phyloP scores from a whole-genome alignment of 2,113 vertebrate species.

The Lepus americanus region DNA sequence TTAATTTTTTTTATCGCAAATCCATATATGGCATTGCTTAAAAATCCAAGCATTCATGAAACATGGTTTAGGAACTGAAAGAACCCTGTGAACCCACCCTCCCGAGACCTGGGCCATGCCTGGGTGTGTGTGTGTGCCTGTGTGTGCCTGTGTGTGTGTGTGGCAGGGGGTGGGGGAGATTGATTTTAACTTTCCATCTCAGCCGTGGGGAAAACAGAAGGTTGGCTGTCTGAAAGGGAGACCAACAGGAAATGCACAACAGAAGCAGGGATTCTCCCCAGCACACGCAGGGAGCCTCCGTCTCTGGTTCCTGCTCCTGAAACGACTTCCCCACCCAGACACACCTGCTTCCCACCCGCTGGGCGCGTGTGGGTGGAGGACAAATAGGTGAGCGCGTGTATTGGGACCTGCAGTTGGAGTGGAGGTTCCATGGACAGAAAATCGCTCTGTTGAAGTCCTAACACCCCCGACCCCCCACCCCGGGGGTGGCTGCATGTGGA shows the following conservation, averaged over 20 bases:
- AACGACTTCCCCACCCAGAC: background rate
- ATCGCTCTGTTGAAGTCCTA: background rate
- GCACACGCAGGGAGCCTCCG: background rate
- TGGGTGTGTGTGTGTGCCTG: background rate
- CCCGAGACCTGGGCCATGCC: background rate
- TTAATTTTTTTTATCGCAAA: constrained; percentile 62
- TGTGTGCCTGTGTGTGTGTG: too few species aligned
- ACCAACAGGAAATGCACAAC: background rate
- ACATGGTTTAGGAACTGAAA: constrained; percentile 52
- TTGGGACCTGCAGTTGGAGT: background rate
- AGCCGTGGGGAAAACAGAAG: constrained; percentile 13
- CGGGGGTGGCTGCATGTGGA: background rate
- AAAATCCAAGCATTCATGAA: constrained; percentile 57
- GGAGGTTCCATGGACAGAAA: background rate
- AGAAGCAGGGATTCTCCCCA: background rate
- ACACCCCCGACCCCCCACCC: background rate
- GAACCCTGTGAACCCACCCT: background rate
- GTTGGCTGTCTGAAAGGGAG: background rate
- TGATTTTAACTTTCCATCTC: constrained; percentile 45
- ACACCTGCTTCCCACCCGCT: background rate
- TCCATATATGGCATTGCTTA: constrained; percentile 55
- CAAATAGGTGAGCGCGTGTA: background rate
- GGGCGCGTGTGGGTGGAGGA: background rate
- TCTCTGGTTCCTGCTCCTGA: background rate
- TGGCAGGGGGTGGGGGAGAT: background rate